These are phyloP conservation scores for Halcyon malimbica DNA, from an alignment of 2,113 vertebrate genomes.

Conservation along the genomic window DNA sequence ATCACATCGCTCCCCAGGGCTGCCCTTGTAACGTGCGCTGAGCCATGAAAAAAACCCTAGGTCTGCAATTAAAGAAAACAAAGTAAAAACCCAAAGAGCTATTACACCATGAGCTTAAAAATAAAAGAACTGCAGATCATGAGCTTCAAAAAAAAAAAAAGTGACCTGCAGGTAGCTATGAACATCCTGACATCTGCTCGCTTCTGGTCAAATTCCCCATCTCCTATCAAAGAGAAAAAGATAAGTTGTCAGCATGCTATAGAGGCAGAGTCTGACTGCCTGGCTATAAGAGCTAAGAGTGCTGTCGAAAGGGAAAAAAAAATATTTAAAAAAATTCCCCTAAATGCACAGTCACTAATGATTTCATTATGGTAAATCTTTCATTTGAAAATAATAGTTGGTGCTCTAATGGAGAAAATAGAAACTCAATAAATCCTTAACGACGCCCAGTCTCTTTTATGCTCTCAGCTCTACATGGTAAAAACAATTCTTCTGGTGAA, in stretches of 20 bases:
- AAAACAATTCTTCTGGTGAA: not conserved
- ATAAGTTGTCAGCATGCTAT: not conserved
- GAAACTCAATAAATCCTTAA: conserved; percentile 23
- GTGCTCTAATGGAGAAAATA: conserved; percentile 29
- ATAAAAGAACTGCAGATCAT: not conserved
- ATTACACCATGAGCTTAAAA: not conserved
- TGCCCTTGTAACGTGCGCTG: not conserved
- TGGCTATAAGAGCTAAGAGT: not conserved
- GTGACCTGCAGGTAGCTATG: not conserved
- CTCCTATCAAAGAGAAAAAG: not conserved
- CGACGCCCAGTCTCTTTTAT: not conserved
- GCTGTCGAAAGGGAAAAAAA: not conserved
- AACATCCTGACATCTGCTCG: not conserved
- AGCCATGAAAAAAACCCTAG: not conserved
- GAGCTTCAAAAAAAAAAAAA: not conserved
- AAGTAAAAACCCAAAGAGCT: not conserved
- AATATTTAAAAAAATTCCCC: too few relatives aligned
- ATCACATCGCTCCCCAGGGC: not conserved
- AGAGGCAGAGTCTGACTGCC: not conserved
- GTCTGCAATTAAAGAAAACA: not conserved
- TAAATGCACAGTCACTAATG: not conserved
- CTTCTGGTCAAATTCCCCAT: not conserved
- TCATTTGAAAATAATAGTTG: conserved; percentile 6
- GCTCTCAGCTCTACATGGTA: not conserved
- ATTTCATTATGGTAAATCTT: conserved; percentile 8